Base-by-base conservation (phyloP, 2,888 invertebrate species). In the Seira ritae region DNA sequence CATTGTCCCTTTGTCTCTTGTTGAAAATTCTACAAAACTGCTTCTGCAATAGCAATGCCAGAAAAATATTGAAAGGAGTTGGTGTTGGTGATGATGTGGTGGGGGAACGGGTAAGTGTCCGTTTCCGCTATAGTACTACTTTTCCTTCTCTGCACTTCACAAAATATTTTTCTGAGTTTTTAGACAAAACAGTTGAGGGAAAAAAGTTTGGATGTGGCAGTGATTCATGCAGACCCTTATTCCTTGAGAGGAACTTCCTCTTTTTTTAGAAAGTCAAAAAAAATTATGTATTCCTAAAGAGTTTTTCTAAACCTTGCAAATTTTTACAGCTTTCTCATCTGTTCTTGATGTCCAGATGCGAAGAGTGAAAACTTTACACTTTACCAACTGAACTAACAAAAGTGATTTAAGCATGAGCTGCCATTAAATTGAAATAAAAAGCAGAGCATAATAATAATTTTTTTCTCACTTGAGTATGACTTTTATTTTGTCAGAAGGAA, bases 201-300 rank as follows among this genome's bases (percentile, higher is more conserved):
- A 42, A 17, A 50, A 73, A 72, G 80, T 80, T 31, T 80, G 80
- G 80, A 15, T 60, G 10, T 80, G 80, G 80, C 80, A 80, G 72
- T 80, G 80, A 80, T 80, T 80, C 80, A 80, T 80, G 80, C 72
- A 68, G 12, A 42, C 42, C 42, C 42, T 42, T 42, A 42, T 42
- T 42, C 73, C 80, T 50, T n/a, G 46, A 12, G 17, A 60, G 60
- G 23, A 72, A 70, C 42, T 55, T 69, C 42, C 19, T 69, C 69
- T 4, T 74, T 74, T 60, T 65, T 42, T 4, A 19, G 31, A 55
- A 65, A 74, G 67, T 60, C 72, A 50, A 68, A 78, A 66, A 31
- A 73, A 80, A 73, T 80, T 73, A 80, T 66, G 71, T 62, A 78
- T 80, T 80, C 80, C 60, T 72, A 66, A 71, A 78, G 70, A 65